Conservation (phyloP, 2,113 vertebrate genomes). For the Sporophila hypoxantha region DNA sequence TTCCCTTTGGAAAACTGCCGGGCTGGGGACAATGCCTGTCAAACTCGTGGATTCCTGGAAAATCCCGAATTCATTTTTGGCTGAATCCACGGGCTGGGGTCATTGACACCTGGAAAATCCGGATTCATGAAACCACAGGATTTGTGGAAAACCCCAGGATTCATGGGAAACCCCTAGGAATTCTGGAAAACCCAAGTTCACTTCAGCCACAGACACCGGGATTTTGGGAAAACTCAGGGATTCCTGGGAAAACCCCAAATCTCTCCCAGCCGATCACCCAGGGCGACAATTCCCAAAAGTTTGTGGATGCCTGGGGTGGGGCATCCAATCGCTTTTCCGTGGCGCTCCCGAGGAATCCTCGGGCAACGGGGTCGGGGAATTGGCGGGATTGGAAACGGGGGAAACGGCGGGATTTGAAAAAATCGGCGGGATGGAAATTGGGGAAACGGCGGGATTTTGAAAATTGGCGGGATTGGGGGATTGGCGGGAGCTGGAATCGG, state of each 20-base stretch:
- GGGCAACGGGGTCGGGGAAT: rapidly evolving
- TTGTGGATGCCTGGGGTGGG: neutral
- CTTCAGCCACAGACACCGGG: neutral
- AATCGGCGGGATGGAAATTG: too few relatives aligned
- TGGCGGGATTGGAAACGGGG: rapidly evolving
- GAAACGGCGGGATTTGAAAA: rapidly evolving
- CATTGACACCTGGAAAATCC: neutral
- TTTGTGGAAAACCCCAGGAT: neutral
- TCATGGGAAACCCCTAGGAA: neutral
- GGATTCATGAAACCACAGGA: neutral
- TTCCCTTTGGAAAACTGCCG: neutral
- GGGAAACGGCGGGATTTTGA: too few relatives aligned
- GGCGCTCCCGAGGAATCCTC: rapidly evolving
- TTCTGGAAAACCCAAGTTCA: neutral
- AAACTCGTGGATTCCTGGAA: neutral
- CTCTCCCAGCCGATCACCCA: rapidly evolving
- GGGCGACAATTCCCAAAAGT: rapidly evolving
- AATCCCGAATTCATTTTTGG: neutral
- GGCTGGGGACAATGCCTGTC: rapidly evolving
- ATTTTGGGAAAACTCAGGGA: too few relatives aligned
- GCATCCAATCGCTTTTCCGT: rapidly evolving
- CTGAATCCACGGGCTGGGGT: neutral
- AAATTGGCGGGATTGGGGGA: too few relatives aligned
- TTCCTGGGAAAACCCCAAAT: neutral
- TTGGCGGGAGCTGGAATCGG: too few relatives aligned